Base-by-base conservation (phyloP, 1,140 invertebrate species). In the Steinernema khuongi region DNA sequence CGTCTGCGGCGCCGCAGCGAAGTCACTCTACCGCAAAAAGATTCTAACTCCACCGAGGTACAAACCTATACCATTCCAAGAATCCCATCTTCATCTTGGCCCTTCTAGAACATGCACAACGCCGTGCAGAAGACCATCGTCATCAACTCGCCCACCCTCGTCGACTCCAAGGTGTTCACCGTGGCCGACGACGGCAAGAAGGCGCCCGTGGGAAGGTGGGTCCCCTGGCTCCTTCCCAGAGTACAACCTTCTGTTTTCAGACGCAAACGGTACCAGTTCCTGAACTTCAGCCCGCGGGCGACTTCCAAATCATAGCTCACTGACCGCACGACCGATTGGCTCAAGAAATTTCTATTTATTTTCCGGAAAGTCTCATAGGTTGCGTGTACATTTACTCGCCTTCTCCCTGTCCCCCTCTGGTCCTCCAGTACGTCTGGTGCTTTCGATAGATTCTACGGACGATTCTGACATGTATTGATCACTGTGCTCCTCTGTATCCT, bases 211-310 rank as follows among this genome's bases (percentile, higher is more conserved):
- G 66, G 28, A 44, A 75, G 50, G 41, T 44, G 29, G 41, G 41
- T 26, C 19, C 26, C 31, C 1, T 1, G 26, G 28, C 17, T 29
- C 28, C 11, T 30, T 75, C 72, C 18, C 11, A 14, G 32, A 28
- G 14, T 4, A 18, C 14, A 73, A 18, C 19, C n/a, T 22, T 29
- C 17, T 29, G 11, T 19, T 77, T 78, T 73, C 66, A 78, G 77
- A 75, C 70, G 79, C 68, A 80, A 80, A 76, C 73, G 79, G 30
- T 80, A 80, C 50, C 79, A 79, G 66, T 80, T 80, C 67, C 71
- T 80, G 17, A 80, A 77, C 73, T 80, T 80, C 50, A 68, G 32
- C 36, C 78, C 78, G 28, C 68, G 79, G 33, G 76, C 79, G 17
- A 74, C 74, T 28, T 77, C 79, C 31, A 77, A 76, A 72, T 80